Evolutionary conservation across 2,888 invertebrate genomes (phyloP).

Genomic region (Fragum whitleyi): DNA sequence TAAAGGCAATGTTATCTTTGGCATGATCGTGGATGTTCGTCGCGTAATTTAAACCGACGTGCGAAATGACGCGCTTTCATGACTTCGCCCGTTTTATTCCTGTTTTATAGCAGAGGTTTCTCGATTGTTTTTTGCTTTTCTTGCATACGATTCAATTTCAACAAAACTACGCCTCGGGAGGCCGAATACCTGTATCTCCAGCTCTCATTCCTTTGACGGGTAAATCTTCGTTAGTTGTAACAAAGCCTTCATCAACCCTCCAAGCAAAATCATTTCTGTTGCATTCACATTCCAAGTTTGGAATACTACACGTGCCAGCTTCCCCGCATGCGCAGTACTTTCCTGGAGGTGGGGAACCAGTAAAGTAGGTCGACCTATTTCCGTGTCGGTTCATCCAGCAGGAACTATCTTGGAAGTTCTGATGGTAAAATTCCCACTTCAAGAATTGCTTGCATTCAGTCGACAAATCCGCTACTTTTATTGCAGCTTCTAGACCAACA

Average conservation of each 20-base stretch:
- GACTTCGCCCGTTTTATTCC: too few species aligned
- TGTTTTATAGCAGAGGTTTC: too few species aligned
- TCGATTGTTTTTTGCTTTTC: too few species aligned
- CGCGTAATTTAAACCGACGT: too few species aligned
- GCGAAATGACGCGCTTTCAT: too few species aligned
- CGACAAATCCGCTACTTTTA: neutral
- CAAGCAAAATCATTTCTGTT: constrained; percentile 1
- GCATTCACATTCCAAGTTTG: neutral
- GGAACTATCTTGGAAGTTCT: neutral
- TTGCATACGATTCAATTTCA: too few species aligned
- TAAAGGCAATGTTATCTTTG: too few species aligned
- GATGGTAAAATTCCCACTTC: neutral
- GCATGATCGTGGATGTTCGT: too few species aligned
- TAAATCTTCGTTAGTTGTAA: neutral
- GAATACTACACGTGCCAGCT: neutral
- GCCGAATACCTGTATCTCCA: constrained; percentile 23
- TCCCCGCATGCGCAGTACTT: constrained; percentile 15
- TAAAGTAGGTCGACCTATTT: neutral
- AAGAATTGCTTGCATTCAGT: constrained; percentile 7
- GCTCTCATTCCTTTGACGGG: constrained; percentile 1
- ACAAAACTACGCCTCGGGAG: too few species aligned
- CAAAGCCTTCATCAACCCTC: constrained; percentile 1
- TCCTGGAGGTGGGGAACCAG: constrained; percentile 6
- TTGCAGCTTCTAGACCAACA: neutral
- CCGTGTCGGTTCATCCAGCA: neutral